phyloP scores from a whole-genome alignment of 2,888 invertebrate species.

The Acronicta leporina region DNA sequence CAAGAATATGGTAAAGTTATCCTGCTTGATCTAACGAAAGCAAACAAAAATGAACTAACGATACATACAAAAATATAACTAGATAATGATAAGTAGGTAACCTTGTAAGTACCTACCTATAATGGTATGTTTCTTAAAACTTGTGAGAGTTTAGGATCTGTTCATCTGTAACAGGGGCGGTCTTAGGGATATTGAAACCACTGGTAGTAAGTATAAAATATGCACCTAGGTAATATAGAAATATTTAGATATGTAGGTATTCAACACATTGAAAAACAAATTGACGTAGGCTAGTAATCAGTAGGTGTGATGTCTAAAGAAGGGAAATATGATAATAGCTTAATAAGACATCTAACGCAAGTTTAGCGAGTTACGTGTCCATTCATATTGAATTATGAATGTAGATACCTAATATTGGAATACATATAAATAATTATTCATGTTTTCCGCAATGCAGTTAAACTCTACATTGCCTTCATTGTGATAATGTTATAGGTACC shows the following conservation, averaged over 20 bases:
- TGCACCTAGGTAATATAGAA: too few species aligned
- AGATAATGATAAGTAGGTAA: too few species aligned
- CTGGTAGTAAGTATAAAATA: too few species aligned
- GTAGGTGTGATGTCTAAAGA: constrained; percentile 13
- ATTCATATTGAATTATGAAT: constrained; percentile 40
- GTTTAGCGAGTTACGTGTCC: constrained; percentile 1
- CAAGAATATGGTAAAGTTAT: too few species aligned
- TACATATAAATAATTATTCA: constrained; percentile 30
- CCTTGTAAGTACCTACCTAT: too few species aligned
- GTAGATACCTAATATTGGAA: constrained; percentile 4
- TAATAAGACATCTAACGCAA: constrained; percentile 7
- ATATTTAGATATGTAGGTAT: not conserved
- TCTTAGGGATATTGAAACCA: too few species aligned
- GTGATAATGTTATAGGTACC: constrained; percentile 14
- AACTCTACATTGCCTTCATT: constrained; percentile 12
- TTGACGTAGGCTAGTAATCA: not conserved
- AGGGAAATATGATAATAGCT: constrained; percentile 13
- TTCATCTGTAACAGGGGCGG: too few species aligned
- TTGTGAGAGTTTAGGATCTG: too few species aligned
- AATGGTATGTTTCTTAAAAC: too few species aligned
- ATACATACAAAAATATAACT: too few species aligned
- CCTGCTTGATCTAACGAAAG: too few species aligned
- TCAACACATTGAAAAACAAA: constrained; percentile 2
- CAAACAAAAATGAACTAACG: too few species aligned
- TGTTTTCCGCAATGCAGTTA: constrained; percentile 33